Conservation (phyloP, 1,140 invertebrate genomes). For the Drosophila sp. region DNA sequence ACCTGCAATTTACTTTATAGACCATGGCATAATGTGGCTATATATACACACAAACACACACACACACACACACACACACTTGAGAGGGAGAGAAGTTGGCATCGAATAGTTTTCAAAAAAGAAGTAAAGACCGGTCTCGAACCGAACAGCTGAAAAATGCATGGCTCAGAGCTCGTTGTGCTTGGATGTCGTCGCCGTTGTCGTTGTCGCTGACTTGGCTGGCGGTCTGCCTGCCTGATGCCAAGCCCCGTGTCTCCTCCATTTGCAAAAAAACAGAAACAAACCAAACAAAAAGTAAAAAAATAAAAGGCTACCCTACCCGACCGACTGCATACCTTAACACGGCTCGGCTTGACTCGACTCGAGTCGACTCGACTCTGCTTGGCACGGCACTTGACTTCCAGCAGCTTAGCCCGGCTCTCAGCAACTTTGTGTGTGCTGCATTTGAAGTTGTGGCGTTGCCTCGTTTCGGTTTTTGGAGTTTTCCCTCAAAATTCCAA, state of each 20-base stretch:
- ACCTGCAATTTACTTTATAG: constrained; percentile 83
- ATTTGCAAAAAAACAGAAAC: constrained; percentile 44
- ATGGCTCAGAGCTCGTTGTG: constrained; percentile 35
- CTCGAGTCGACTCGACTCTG: no score
- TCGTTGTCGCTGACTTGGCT: constrained; percentile 19
- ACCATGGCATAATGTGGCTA: constrained; percentile 79
- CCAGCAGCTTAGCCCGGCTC: neutral
- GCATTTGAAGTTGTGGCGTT: constrained; percentile 43
- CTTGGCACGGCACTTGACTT: constrained; percentile 54
- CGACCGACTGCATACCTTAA: no score
- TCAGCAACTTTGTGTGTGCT: neutral
- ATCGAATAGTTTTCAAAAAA: constrained; percentile 18
- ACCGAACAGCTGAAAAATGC: constrained; percentile 76
- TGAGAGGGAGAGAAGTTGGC: constrained; percentile 18
- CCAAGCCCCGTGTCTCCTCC: constrained; percentile 53
- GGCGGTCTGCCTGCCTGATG: constrained; percentile 13
- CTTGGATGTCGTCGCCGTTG: constrained; percentile 38
- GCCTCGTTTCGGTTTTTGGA: constrained; percentile 5
- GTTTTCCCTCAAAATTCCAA: constrained; percentile 36
- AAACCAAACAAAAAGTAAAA: constrained; percentile 13
- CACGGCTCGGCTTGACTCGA: no score
- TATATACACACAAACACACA: constrained; percentile 40
- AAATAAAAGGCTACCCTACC: constrained; percentile 24
- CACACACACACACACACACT: neutral
- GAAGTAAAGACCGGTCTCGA: constrained; percentile 64